Evolutionary conservation across 1,140 invertebrate genomes (phyloP).

Genomic region (Bradysia coprophila): DNA sequence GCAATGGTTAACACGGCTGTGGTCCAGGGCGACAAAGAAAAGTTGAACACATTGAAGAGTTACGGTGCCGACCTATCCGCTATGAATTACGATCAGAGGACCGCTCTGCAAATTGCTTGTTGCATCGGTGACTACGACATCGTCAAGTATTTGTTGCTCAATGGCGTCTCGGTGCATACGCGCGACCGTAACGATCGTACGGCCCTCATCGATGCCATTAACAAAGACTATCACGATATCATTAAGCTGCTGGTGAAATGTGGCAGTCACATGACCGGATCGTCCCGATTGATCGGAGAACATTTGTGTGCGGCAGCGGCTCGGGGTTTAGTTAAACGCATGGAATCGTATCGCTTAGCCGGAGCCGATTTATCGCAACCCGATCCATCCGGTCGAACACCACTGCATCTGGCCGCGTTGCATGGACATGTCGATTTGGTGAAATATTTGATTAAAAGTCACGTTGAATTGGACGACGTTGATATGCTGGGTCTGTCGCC

Average conservation of each 20-base stretch:
- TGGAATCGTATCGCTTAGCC: constrained; percentile 38
- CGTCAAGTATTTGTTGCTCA: constrained; percentile 53
- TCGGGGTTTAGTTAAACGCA: constrained; percentile 29
- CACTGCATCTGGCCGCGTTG: constrained; percentile 35
- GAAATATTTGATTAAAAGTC: constrained; percentile 25
- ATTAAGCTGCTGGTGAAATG: constrained; percentile 37
- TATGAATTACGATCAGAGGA: constrained; percentile 58
- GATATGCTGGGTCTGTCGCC: constrained; percentile 29
- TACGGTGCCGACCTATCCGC: constrained; percentile 57
- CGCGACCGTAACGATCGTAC: constrained; percentile 31
- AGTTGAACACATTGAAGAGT: constrained; percentile 25
- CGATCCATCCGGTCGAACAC: constrained; percentile 37
- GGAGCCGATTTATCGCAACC: constrained; percentile 38
- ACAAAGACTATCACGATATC: constrained; percentile 37
- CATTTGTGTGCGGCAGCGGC: constrained; percentile 39
- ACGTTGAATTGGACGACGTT: constrained; percentile 13
- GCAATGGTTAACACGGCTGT: constrained; percentile 60
- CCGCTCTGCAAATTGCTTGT: constrained; percentile 65
- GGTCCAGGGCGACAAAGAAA: constrained; percentile 35
- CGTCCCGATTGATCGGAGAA: constrained; percentile 29
- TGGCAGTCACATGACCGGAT: constrained; percentile 38
- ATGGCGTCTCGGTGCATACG: constrained; percentile 71
- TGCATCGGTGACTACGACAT: constrained; percentile 44
- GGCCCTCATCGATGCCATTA: constrained; percentile 40
- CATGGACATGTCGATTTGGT: constrained; percentile 23